These are phyloP conservation scores for Uria aalge DNA, from an alignment of 2,113 vertebrate species.

Conservation along the genomic window DNA sequence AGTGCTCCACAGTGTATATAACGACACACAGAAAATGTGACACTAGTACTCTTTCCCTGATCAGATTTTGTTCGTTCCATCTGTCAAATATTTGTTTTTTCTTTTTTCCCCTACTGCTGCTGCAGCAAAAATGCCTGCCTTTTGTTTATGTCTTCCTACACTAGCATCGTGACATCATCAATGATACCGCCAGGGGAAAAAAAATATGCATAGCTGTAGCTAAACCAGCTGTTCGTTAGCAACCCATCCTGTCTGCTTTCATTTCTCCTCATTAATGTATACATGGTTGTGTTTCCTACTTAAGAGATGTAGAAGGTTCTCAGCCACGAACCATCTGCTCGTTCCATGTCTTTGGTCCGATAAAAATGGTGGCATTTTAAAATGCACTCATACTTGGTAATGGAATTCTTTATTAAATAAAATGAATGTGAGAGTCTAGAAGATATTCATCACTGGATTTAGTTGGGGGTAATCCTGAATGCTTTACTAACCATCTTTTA, in stretches of 20 bases:
- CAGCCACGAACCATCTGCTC: slow-evolving; percentile 46
- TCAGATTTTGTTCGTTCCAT: slow-evolving; percentile 45
- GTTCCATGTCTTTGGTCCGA: background rate
- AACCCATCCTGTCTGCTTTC: slow-evolving; percentile 29
- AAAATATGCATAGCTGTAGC: slow-evolving; percentile 48
- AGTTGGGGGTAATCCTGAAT: background rate
- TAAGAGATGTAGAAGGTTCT: slow-evolving; percentile 1
- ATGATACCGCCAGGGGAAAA: slow-evolving; percentile 26
- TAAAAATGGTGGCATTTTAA: slow-evolving; percentile 53
- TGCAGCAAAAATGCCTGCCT: slow-evolving; percentile 75
- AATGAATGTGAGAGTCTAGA: background rate
- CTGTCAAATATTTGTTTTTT: slow-evolving; percentile 56
- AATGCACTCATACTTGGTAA: background rate
- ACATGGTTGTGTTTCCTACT: background rate
- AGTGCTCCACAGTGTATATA: background rate
- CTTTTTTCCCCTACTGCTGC: background rate
- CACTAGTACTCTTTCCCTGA: background rate
- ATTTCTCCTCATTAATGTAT: slow-evolving; percentile 25
- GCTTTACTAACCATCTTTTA: background rate
- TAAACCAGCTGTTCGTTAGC: slow-evolving; percentile 49
- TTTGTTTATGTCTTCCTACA: slow-evolving; percentile 76
- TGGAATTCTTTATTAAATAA: background rate
- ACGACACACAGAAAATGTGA: background rate
- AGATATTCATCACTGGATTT: background rate
- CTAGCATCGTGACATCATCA: slow-evolving; percentile 71